These are phyloP conservation scores for Porphyrio hochstetteri DNA, from an alignment of 2,113 vertebrate species.

Conservation along the genomic window DNA sequence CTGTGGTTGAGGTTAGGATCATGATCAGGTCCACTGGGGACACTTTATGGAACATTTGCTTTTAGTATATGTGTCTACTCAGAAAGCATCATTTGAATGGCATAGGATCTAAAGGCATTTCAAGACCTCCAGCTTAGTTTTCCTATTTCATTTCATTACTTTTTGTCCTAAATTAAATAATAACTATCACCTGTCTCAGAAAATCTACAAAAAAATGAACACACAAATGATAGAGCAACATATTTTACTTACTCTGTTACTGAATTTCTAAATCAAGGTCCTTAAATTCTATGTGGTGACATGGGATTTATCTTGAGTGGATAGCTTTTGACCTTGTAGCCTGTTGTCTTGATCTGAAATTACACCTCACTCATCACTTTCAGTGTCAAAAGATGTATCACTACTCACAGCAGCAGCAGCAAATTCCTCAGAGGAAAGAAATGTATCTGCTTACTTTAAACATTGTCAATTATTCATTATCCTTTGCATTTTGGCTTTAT, in stretches of 20 bases:
- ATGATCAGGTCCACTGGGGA: neutral
- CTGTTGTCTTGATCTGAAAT: slow-evolving; percentile 39
- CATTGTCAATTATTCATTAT: neutral
- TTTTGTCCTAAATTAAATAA: neutral
- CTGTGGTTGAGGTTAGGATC: neutral
- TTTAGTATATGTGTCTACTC: neutral
- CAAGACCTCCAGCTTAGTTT: neutral
- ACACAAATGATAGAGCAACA: neutral
- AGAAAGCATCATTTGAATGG: neutral
- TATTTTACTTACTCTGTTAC: neutral
- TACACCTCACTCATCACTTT: neutral
- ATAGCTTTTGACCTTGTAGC: slow-evolving; percentile 11
- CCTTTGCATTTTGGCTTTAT: slow-evolving; percentile 26
- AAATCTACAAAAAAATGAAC: neutral
- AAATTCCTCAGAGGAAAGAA: neutral
- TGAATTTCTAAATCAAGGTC: neutral
- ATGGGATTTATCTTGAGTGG: neutral
- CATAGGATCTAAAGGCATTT: neutral
- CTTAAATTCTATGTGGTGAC: neutral
- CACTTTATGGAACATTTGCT: neutral
- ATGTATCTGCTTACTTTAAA: neutral
- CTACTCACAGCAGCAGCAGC: neutral
- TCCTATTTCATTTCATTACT: neutral
- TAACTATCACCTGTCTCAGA: neutral
- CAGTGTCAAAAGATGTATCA: slow-evolving; percentile 27